Evolutionary conservation across 2,113 vertebrate species (phyloP).

Genomic region (Phoxinus phoxinus): DNA sequence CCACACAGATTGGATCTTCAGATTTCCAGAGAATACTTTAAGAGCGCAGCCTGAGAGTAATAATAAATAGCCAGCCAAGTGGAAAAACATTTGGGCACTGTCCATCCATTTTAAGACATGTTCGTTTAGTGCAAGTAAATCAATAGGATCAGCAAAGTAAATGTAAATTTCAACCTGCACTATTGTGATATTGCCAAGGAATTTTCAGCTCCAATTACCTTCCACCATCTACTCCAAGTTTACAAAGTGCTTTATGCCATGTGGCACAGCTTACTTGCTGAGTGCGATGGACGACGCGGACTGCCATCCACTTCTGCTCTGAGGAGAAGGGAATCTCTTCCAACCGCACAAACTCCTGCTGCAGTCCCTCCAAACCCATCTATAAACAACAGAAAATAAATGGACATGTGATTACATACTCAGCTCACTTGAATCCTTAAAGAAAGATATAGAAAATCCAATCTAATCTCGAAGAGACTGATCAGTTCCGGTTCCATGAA

Average conservation of each 20-base stretch:
- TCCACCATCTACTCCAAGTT: not conserved
- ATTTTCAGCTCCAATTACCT: not conserved
- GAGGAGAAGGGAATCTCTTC: conserved; percentile 95
- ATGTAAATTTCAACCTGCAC: not conserved
- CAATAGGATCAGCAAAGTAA: not conserved
- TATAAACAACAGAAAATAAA: conserved; percentile 62
- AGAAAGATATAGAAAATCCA: not conserved
- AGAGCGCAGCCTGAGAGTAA: not conserved
- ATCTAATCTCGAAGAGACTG: conserved; percentile 6
- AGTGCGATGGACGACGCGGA: conserved; percentile 89
- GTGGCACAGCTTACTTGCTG: conserved; percentile 81
- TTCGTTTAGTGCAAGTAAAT: not conserved
- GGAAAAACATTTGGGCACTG: not conserved
- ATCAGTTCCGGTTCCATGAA: not conserved
- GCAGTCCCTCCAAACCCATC: conserved; percentile 92
- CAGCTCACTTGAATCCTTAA: not conserved
- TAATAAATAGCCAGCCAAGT: not conserved
- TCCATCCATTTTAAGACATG: not conserved
- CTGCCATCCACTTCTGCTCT: conserved; percentile 98
- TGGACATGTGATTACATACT: not conserved
- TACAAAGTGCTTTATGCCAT: not conserved
- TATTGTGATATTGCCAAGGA: not conserved
- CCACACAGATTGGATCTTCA: not conserved
- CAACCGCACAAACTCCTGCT: conserved; percentile 89
- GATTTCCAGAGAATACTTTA: not conserved